phyloP scores from a whole-genome alignment of 1,140 invertebrate species.

The Pogonognathellus flavescens region DNA sequence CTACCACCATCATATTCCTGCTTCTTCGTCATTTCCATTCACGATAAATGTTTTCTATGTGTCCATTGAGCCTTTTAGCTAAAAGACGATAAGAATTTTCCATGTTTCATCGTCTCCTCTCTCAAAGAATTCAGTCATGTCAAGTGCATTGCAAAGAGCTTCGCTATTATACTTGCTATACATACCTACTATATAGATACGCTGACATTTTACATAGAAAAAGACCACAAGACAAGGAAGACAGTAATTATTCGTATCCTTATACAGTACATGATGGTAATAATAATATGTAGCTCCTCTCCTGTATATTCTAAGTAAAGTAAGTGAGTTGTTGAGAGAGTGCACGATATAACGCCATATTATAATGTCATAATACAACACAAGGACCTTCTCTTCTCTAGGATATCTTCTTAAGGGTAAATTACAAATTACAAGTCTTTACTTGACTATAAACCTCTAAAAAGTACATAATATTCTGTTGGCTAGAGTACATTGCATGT shows the following conservation, averaged over 20 bases:
- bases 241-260: slow-evolving; percentile 45
- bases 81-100: background rate
- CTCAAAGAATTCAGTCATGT: slow-evolving; percentile 18
- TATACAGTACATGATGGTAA: background rate
- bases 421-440: slow-evolving; percentile 43
- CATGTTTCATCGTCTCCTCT: slow-evolving; percentile 1
- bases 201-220: slow-evolving; percentile 26
- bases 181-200: background rate
- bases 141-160: slow-evolving; percentile 33
- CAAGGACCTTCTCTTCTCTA: slow-evolving; percentile 42
- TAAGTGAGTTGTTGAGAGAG: background rate
- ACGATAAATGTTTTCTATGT: slow-evolving; percentile 14
- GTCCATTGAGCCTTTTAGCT: background rate
- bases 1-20: background rate
- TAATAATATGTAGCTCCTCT: background rate
- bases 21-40: slow-evolving; percentile 1
- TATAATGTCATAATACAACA: slow-evolving; percentile 31
- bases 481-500: too few species aligned
- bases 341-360: slow-evolving; percentile 41
- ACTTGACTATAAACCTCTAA: slow-evolving; percentile 27
- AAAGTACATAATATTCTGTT: slow-evolving; percentile 5
- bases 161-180: too few species aligned
- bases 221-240: slow-evolving; percentile 49
- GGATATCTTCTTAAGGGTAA: slow-evolving; percentile 18
- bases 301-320: background rate